These are phyloP conservation scores for Drosophila melanosoma DNA, from an alignment of 2,888 invertebrate species.

Conservation along the genomic window DNA sequence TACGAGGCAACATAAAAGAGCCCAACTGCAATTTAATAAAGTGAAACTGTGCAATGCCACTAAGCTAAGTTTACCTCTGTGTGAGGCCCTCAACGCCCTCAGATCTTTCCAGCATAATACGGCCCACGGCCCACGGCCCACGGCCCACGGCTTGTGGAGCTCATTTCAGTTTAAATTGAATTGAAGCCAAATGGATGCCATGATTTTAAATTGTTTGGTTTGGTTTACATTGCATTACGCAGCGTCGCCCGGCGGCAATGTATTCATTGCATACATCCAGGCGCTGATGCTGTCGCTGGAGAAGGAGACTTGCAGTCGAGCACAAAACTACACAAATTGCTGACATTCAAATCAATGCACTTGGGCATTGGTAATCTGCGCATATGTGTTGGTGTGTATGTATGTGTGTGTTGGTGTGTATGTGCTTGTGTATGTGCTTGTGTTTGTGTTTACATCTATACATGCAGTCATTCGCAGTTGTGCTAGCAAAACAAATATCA, in stretches of 20 bases:
- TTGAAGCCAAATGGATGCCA: constrained; percentile 79
- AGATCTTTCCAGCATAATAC: not conserved
- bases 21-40: constrained; percentile 52
- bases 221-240: constrained; percentile 80
- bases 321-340: constrained; percentile 81
- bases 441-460: constrained; percentile 48
- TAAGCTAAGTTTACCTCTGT: constrained; percentile 29
- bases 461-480: constrained; percentile 38
- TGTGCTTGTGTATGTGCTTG: constrained; percentile 20
- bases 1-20: constrained; percentile 10
- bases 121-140: constrained; percentile 1
- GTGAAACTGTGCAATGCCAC: constrained; percentile 28
- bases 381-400: constrained; percentile 16
- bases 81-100: constrained; percentile 1
- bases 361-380: constrained; percentile 55
- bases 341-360: constrained; percentile 81
- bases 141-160: constrained; percentile 43
- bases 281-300: constrained; percentile 17
- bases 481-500: constrained; percentile 69
- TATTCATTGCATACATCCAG: constrained; percentile 44
- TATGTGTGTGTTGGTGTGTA: constrained; percentile 12
- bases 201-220: constrained; percentile 81
- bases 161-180: constrained; percentile 78
- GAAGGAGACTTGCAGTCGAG: constrained; percentile 52
- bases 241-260: constrained; percentile 41